phyloP scores from a whole-genome alignment of 2,113 vertebrate genomes.

The Bufo bufo region DNA sequence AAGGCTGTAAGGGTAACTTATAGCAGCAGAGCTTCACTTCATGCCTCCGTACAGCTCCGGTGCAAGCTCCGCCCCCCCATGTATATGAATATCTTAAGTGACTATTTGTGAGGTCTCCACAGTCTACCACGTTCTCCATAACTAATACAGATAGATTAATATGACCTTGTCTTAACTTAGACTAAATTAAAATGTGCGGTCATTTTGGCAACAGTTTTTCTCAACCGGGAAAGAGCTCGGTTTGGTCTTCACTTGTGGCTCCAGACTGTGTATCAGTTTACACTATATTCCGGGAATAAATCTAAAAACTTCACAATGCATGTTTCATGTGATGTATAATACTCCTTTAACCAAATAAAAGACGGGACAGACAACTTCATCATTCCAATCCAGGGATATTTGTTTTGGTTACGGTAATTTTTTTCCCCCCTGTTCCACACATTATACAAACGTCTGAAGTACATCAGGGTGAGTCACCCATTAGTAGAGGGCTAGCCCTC shows the following conservation, averaged over 20 bases:
- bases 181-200: not conserved
- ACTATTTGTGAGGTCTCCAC: not conserved
- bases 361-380: not conserved
- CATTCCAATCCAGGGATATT: not conserved
- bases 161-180: not conserved
- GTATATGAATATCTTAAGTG: not conserved
- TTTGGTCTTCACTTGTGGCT: slow-evolving; percentile 4
- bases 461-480: slow-evolving; percentile 23
- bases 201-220: slow-evolving; percentile 14
- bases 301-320: slow-evolving; percentile 23
- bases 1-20: too few relatives aligned
- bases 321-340: slow-evolving; percentile 33
- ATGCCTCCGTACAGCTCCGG: too few relatives aligned
- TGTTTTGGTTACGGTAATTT: slow-evolving; percentile 45
- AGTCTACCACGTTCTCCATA: not conserved
- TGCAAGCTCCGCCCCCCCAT: too few relatives aligned
- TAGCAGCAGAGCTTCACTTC: too few relatives aligned
- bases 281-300: slow-evolving; percentile 34
- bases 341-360: slow-evolving; percentile 36
- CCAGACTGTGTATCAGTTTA: slow-evolving; percentile 33
- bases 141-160: not conserved
- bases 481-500: not conserved
- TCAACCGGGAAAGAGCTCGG: not conserved
- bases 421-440: not conserved
- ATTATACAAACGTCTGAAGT: slow-evolving; percentile 16